These are phyloP conservation scores for Argyresthia goedartella DNA, from an alignment of 2,888 invertebrate genomes.

Conservation along the genomic window DNA sequence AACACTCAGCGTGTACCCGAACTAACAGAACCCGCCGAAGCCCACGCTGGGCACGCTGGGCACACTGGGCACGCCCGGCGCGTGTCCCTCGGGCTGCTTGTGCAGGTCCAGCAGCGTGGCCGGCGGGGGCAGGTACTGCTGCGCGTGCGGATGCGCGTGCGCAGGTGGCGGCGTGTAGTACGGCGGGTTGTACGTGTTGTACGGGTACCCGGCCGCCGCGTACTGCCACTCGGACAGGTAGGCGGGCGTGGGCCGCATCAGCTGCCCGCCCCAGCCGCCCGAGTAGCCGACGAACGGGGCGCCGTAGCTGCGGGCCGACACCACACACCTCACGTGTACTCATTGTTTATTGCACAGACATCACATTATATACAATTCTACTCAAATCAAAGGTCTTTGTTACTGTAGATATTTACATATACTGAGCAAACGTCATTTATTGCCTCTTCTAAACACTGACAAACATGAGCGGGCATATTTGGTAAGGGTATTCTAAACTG, in stretches of 20 bases:
- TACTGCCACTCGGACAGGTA: constrained; percentile 67
- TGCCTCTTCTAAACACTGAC: too few relatives aligned
- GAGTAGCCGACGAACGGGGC: constrained; percentile 62
- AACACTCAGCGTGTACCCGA: background rate
- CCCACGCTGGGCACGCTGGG: constrained; percentile 61
- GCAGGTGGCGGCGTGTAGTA: constrained; percentile 64
- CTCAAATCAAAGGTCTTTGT: too few relatives aligned
- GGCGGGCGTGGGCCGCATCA: constrained; percentile 62
- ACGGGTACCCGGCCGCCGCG: constrained; percentile 26
- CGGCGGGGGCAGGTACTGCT: constrained; percentile 44
- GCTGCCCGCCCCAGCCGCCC: constrained; percentile 54
- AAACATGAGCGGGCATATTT: too few relatives aligned
- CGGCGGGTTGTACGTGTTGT: constrained; percentile 55
- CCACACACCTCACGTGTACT: background rate
- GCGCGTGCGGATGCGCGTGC: constrained; percentile 41
- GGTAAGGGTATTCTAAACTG: too few relatives aligned
- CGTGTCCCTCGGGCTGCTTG: constrained; percentile 40
- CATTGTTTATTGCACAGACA: too few relatives aligned
- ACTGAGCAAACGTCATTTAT: too few relatives aligned
- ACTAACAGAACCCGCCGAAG: constrained; percentile 64
- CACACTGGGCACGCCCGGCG: constrained; percentile 41
- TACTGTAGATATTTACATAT: too few relatives aligned
- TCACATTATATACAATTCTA: too few relatives aligned
- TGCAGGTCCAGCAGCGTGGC: constrained; percentile 51
- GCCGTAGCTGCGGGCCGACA: constrained; percentile 36